Evolutionary conservation across 2,888 invertebrate genomes (phyloP), one percentile per base, ranked within the genome.

Genomic region (Autographa gamma): DNA sequence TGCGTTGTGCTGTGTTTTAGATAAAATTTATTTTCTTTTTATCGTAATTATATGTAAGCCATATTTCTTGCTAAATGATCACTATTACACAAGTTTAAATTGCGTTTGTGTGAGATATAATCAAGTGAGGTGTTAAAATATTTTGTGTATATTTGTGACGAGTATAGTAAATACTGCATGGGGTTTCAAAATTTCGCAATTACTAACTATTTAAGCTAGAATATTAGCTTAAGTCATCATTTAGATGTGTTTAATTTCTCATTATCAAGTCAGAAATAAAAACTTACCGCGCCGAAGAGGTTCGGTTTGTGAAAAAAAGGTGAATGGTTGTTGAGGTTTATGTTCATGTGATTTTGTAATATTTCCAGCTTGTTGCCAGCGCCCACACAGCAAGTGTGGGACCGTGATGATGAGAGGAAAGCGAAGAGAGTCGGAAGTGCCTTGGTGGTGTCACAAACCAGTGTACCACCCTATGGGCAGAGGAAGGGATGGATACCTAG

Each of bases 401-500:
- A 99, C 89, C 96, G 98, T 80, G 98, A 98, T 88, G 98, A 98
- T 91, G 98, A 99, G 87, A 81, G 90, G 13, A 93, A 92, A 65
- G 95, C 96, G 0, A 96, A 96, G 85, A 95, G 96, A 73, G 95
- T 95, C 16, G 93, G 95, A 11, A 96, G 97, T 67, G 97, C 97
- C 0, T 90, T 98, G 64, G 97, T 98, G 14, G 97, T 97, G 64
- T 98, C 98, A 8, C 97, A 97, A 84, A 97, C 97, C 19, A 97
- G 97, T 79, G 97, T 98, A 6, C 99, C 99, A 0, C 99, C 99
- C 0, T 99, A 99, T 95, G 99, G 99, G 0, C 98, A 98, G 88
- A 96, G 99, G 80, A 97, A 97, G 93, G 98, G 98, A 86, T 99
- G 99, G 98, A 96, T 99, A 11, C 99, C 99, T 0, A 96, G 99